Evolutionary conservation across 2,797 vertebrate genomes (phyloP), one percentile per base, ranked within the genome.

Genomic region (Leptoclinus maculatus): DNA sequence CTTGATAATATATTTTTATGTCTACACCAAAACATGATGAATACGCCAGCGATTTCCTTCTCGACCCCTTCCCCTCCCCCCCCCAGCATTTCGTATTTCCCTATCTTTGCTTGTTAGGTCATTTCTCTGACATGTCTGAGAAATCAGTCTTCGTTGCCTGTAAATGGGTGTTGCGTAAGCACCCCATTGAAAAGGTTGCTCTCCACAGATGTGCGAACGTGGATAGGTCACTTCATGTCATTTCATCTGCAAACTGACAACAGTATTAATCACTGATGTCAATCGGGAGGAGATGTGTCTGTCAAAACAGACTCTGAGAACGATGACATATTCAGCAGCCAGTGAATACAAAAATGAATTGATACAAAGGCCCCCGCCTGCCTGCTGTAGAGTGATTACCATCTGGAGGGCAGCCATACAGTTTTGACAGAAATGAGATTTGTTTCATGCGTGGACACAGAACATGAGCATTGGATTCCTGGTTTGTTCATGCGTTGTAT

Each of bases 221-320:
- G 25, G 76, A 84, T 71, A 74, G 75, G 76, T 75, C 70, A 36
- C 60, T 47, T 81, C 25, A 39, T 51, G 54, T 53, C 36, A 74
- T 76, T 82, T 86, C 73, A 83, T 88, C 63, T 76, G 66, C 68
- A 74, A 69, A 56, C 83, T 51, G 78, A 78, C 74, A n/a, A 71
- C 76, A n/a, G 59, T 59, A 74, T 79, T 84, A 83, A 91, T 86
- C 74, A 43, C 67, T 53, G 71, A 49, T 51, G 77, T 90, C 86
- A 79, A 78, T 49, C 19, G 56, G 60, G 62, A 85, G 60, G 64
- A 88, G 84, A 77, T 45, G 78, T 23, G 59, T 64, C 71, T 65
- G 85, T 91, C 80, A 90, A 57, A 88, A 79, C 58, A 53, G 63
- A 64, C 47, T 57, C 39, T n/a, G 68, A 78, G 45, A 54, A 80